Evolutionary conservation across 2,797 vertebrate genomes (phyloP), one percentile per base, ranked within the genome.

Genomic region (Karalla daura): DNA sequence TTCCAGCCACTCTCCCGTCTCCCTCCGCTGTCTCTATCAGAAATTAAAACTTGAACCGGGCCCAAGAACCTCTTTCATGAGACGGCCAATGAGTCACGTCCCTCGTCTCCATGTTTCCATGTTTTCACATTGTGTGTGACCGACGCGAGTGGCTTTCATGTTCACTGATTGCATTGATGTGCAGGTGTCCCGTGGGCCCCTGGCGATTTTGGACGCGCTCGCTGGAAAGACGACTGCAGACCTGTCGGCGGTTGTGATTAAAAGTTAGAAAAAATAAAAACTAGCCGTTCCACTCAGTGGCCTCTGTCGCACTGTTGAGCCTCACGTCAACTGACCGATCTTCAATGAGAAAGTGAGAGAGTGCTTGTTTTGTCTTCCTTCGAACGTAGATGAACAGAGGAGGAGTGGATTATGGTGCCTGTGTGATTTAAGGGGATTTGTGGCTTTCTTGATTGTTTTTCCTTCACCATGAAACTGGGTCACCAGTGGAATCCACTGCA

Each of bases 131-230:
- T 74, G 77, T 78, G 63, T 67, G 40, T 18, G 39, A 43, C 24
- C 84, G 83, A 81, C 65, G 76, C 78, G 69, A 76, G 83, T 72
- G 72, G 76, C 69, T 77, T 64, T 41, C 70, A 49, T 68, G 39
- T 79, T 84, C 74, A 32, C 66, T 86, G 63, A 83, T 80, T 85
- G 40, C 69, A 63, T 37, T 61, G 72, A 84, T 74, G 40, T 81
- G 61, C 37, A 69, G 53, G 65, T 71, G 78, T 86, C 17, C 37
- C 50, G 14, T 51, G 27, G n/a, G 58, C 68, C 45, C 64, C 27
- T 23, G 47, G 53, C 20, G 4, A 33, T 28, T 45, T 30, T 64
- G 56, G 69, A 65, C 36, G 23, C 4, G 36, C 11, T 61, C 43
- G 7, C 39, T 50, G 46, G 50, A 77, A 72, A 78, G 27, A 78